Evolutionary conservation across 2,113 vertebrate genomes (phyloP).

Genomic region (Oreochromis niloticus): DNA sequence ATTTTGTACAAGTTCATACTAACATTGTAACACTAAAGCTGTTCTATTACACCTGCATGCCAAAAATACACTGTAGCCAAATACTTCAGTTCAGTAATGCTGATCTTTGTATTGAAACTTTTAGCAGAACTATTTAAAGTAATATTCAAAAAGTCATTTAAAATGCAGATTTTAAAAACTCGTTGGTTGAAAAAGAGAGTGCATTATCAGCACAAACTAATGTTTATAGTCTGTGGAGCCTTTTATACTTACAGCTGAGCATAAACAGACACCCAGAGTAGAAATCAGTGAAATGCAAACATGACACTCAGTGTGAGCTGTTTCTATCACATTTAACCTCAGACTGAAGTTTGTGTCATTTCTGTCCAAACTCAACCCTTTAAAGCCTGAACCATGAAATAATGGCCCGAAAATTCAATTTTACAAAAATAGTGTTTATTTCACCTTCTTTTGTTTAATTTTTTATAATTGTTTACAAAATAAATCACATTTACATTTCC

Average conservation of each 20-base stretch:
- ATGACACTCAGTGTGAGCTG: neutral
- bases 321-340: neutral
- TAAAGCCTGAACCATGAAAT: neutral
- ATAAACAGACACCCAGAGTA: neutral
- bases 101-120: neutral
- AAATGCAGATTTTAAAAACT: neutral
- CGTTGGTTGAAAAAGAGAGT: too few species aligned
- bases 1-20: neutral
- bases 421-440: too few species aligned
- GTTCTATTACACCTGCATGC: neutral
- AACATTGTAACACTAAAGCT: neutral
- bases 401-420: neutral
- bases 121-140: neutral
- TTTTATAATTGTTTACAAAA: neutral
- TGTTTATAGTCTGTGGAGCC: neutral
- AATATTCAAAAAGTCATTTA: neutral
- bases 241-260: neutral
- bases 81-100: neutral
- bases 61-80: neutral
- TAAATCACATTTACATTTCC: neutral
- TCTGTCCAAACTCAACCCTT: neutral
- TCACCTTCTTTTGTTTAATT: neutral
- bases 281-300: neutral
- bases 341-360: neutral
- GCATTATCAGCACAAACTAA: neutral